Base-by-base conservation (phyloP, 2,113 vertebrate species). In the Labeo rohita region DNA sequence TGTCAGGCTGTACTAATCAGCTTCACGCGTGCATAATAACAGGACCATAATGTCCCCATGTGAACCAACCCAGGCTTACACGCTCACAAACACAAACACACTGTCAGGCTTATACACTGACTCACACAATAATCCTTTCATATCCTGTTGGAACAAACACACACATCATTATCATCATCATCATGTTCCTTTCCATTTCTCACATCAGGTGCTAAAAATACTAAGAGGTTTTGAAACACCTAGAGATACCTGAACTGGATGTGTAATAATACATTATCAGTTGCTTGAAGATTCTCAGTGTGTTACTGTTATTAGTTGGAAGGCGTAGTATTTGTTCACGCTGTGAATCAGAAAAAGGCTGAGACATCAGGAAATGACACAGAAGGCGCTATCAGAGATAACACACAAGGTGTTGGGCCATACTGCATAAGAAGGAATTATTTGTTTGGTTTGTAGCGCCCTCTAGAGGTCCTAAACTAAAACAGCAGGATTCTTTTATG, bases 101-200 rank as follows among this genome's bases (percentile, higher is more conserved):
- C 28, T 1, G 12, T 28, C 61, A 65, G 11, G 63, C 23, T 65
- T 73, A 80, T 13, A 45, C 47, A 54, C 85, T 92, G 90, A 94
- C 90, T 75, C 92, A 85, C 86, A 89, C 87, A 56, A 82, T 95
- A 93, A 94, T 90, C 90, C 89, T 89, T 87, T 92, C 88, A 91
- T 89, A 90, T 90, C 80, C 81, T 90, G 90, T 92, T 89, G 89
- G 72, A 89, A 84, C 56, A 86, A 52, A 83, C 39, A 70, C 34
- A 56, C 28, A 49, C 78, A 56, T 34, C 1, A 65, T 47, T 28
- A 28, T 39, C 54, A 13, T 39, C 21, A 28, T n/a, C 8, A 43
- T n/a, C 10, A 8, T 43, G 36, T 77, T 54, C 45, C 8, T 54
- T 66, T 81, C 39, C 79, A 80, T 80, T 66, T 23, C 78, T 81